phyloP scores from a whole-genome alignment of 1,140 invertebrate species.

The Neuroterus valhalla region DNA sequence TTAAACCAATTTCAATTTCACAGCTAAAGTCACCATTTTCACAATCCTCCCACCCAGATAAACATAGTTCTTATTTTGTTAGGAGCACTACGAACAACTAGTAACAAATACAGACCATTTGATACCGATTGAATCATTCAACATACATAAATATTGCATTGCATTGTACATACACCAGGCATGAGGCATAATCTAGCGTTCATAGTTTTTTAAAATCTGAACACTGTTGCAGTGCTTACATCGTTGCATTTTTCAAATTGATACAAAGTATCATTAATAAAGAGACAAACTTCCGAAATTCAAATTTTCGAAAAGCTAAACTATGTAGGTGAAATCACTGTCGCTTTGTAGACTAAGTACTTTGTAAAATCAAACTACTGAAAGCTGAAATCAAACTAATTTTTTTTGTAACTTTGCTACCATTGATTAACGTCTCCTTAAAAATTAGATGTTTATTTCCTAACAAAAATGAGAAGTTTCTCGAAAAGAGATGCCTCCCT shows the following conservation, averaged over 20 bases:
- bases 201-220: constrained; percentile 15
- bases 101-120: constrained; percentile 28
- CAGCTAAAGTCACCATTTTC: constrained; percentile 24
- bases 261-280: constrained; percentile 22
- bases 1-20: constrained; percentile 30
- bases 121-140: constrained; percentile 29
- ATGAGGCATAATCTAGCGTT: constrained; percentile 25
- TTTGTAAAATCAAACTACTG: not conserved
- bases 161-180: constrained; percentile 30
- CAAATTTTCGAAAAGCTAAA: not conserved
- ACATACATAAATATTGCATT: constrained; percentile 30
- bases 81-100: constrained; percentile 22
- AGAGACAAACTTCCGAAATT: not conserved
- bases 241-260: constrained; percentile 26
- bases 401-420: constrained; percentile 10
- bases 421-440: constrained; percentile 6
- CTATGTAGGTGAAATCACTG: not conserved
- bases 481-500: not conserved
- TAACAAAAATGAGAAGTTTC: constrained; percentile 13
- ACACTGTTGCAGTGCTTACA: constrained; percentile 21
- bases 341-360: constrained; percentile 24
- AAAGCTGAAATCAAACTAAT: not conserved
- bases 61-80: constrained; percentile 16
- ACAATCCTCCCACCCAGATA: constrained; percentile 20
- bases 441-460: constrained; percentile 8